Base-by-base conservation (phyloP, 2,113 vertebrate species). In the Varanus salvator region DNA sequence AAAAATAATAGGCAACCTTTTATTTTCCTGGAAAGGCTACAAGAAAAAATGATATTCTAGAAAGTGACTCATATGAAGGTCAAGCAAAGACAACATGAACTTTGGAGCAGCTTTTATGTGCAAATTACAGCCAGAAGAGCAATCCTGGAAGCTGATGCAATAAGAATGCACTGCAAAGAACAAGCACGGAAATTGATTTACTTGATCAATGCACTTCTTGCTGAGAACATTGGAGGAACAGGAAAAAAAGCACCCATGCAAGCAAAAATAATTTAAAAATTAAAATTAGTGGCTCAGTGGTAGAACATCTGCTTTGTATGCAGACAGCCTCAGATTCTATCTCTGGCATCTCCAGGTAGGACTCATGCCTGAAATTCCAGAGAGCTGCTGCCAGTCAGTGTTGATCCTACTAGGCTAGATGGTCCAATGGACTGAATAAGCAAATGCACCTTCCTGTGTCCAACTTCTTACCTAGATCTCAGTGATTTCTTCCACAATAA, bases 11-110 rank as follows among this genome's bases (percentile, higher is more conserved):
- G 83, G 88, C 60, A 38, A 21, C 82, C 44, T 80, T 92, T 84
- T 84, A 72, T 91, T 89, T 93, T 95, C 8, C 87, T 91, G 9
- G 66, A 91, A 83, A 80, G 87, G 23, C 85, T 11, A 52, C 85
- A 77, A 92, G 31, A 52, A 91, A 60, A 92, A 68, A 9, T 81
- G 57, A 31, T 44, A 76, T 66, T 93, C 89, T 50, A 50, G 48
- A 80, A 92, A 90, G 7, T 25, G 1, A 60, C 12, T 92, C 88
- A 88, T 25, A 27, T 74, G 89, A 94, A 78, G 15, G 48, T 91
- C 71, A 93, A 14, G 50, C 74, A 91, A 91, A 85, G 83, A 89
- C 0, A n/a, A 84, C 2, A 3, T 91, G 29, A 1, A 2, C 90
- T 66, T 93, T 92, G 48, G 84, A 76, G 94, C 72, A 54, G 4